Evolutionary conservation across 2,888 invertebrate species (phyloP), one percentile per base, ranked within the genome.

Genomic region (Plagodis dolabraria): DNA sequence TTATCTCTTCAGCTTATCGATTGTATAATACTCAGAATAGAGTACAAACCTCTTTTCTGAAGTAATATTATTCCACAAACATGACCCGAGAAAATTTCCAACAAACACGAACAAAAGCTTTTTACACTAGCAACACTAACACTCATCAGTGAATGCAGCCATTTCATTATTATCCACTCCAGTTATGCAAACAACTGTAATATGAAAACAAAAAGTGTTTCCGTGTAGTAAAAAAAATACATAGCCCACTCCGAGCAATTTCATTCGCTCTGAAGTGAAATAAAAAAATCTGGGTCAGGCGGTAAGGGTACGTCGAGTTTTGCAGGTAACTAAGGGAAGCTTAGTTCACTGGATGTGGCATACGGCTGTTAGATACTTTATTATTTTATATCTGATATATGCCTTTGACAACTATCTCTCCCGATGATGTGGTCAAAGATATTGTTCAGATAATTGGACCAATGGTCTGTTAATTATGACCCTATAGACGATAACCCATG

Each of bases 261-360:
- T 90, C 87, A 87, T 90, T 86, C 84, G 79, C 79, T 80, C 76
- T 81, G 79, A 81, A 86, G 86, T 80, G 83, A 82, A 85, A 89
- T 90, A 89, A 91, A 88, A 71, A 88, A 90, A 91, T 87, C 86
- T 90, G 76, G 91, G 91, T 91, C 89, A 88, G 83, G 80, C 82
- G 74, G 80, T 7, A 40, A 77, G 72, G 70, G 71, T 71, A 63
- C 65, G 72, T 69, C 76, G 75, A 70, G 75, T 78, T 79, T 72
- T 83, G 74, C 76, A 79, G 75, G 75, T 75, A 69, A 72, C 70
- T 69, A 69, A 58, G 60, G 47, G 57, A 69, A 67, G 42, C 38
- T 70, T 74, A 22, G 6, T n/a, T 9, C 22, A 33, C 79, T 83
- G 52, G 86, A 86, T 71, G 59, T 57, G 79, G 33, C 64, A 45